phyloP scores from a whole-genome alignment of 2,113 vertebrate species.

The Indicator indicator region DNA sequence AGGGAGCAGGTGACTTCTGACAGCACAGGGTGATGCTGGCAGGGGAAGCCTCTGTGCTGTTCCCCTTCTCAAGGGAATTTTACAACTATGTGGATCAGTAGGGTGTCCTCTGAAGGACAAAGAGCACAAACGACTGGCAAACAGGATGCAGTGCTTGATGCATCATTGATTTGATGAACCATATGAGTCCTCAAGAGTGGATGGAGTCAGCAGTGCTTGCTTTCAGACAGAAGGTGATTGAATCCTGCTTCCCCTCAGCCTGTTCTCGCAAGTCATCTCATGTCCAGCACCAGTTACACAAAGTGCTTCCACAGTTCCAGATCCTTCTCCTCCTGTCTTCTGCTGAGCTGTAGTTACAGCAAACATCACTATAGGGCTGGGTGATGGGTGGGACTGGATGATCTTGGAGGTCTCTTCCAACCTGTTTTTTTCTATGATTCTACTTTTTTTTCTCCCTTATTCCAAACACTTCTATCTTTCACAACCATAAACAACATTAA shows the following conservation, averaged over 20 bases:
- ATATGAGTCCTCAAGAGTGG: not conserved
- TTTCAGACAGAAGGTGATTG: not conserved
- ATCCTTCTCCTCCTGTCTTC: not conserved
- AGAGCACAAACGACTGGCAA: not conserved
- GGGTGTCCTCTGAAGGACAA: not conserved
- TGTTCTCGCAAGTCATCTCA: not conserved
- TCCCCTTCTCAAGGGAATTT: not conserved
- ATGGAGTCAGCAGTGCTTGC: not conserved
- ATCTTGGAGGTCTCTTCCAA: too few species aligned
- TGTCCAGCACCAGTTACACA: not conserved
- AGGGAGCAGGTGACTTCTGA: not conserved
- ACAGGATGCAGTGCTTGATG: not conserved
- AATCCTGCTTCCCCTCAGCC: not conserved
- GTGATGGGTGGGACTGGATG: too few species aligned
- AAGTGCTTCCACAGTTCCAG: not conserved
- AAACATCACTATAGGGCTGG: not conserved
- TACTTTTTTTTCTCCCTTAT: not conserved
- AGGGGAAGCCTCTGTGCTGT: not conserved
- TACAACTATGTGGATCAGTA: not conserved
- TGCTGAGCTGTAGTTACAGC: not conserved
- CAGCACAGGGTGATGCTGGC: not conserved
- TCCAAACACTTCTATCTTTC: not conserved
- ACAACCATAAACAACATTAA: not conserved
- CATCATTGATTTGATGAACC: not conserved
- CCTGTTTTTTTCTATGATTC: too few species aligned